Evolutionary conservation across 30 jellyfish, hydroid and myxozoan species (phyloP).

Genomic region (Haliclystus octoradiatus): DNA sequence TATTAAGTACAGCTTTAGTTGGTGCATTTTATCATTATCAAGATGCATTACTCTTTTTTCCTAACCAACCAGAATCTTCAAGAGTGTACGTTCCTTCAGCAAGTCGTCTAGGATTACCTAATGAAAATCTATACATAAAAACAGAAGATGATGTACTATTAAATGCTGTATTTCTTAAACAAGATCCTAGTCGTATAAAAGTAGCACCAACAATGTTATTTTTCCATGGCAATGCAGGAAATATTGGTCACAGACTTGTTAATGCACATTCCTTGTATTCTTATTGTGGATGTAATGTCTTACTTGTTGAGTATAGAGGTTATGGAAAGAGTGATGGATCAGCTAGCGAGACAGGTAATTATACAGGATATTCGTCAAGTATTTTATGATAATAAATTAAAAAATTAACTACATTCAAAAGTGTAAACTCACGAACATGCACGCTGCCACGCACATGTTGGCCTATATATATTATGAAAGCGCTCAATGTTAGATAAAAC

Average conservation of each 20-base stretch:
- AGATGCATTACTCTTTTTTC: conserved; percentile 82
- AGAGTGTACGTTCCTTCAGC: conserved; percentile 82
- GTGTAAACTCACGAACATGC: too few relatives aligned
- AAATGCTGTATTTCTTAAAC: conserved; percentile 64
- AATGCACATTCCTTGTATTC: conserved; percentile 61
- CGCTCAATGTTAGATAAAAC: too few relatives aligned
- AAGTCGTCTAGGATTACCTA: conserved; percentile 67
- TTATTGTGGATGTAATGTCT: conserved; percentile 75
- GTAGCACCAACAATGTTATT: conserved; percentile 59
- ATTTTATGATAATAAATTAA: too few relatives aligned
- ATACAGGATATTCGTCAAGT: not conserved
- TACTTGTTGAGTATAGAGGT: conserved; percentile 79
- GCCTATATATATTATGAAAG: too few relatives aligned
- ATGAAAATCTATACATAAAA: conserved; percentile 63
- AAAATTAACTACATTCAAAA: too few relatives aligned
- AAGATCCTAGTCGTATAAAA: conserved; percentile 33
- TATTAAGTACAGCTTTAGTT: conserved; percentile 52
- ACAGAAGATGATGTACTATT: conserved; percentile 57
- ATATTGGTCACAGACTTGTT: conserved; percentile 68
- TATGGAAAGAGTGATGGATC: conserved; percentile 89
- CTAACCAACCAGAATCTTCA: conserved; percentile 94
- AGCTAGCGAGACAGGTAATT: conserved; percentile 80
- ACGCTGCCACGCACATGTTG: too few relatives aligned
- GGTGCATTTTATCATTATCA: conserved; percentile 94
- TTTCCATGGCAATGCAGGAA: conserved; percentile 94